These are phyloP conservation scores for Alosa sapidissima DNA, from an alignment of 2,797 vertebrate genomes.

Conservation along the genomic window DNA sequence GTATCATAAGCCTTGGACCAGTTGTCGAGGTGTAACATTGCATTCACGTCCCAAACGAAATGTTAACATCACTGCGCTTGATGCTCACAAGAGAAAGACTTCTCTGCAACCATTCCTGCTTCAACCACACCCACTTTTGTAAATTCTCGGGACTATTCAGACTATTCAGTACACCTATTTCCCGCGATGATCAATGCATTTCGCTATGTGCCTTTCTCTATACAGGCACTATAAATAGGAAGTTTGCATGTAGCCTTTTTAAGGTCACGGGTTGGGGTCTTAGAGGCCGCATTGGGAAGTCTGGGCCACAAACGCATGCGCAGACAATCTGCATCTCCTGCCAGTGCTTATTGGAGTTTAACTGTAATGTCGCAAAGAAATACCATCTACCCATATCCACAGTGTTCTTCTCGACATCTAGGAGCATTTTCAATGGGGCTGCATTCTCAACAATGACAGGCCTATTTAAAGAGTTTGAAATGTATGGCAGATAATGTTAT, in stretches of 20 bases:
- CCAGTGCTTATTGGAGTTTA: background rate
- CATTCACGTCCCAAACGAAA: conserved; percentile 27
- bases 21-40: conserved; percentile 51
- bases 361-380: background rate
- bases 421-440: background rate
- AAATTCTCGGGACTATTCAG: background rate
- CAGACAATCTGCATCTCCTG: background rate
- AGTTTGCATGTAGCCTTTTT: conserved; percentile 65
- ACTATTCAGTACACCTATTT: conserved; percentile 13
- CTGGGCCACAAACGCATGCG: conserved; percentile 4
- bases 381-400: background rate
- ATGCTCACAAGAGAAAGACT: background rate
- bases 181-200: conserved; percentile 45
- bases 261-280: conserved; percentile 61
- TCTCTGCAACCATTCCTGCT: conserved; percentile 16
- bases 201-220: conserved; percentile 34
- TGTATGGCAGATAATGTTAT: background rate
- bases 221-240: conserved; percentile 71
- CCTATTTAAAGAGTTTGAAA: too few species aligned
- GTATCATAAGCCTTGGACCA: conserved; percentile 31
- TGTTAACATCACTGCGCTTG: background rate
- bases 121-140: conserved; percentile 15
- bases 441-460: background rate
- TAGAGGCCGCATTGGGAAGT: conserved; percentile 53
- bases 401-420: background rate